phyloP scores from a whole-genome alignment of 2,888 invertebrate species.

The Meteorus cinctellus region DNA sequence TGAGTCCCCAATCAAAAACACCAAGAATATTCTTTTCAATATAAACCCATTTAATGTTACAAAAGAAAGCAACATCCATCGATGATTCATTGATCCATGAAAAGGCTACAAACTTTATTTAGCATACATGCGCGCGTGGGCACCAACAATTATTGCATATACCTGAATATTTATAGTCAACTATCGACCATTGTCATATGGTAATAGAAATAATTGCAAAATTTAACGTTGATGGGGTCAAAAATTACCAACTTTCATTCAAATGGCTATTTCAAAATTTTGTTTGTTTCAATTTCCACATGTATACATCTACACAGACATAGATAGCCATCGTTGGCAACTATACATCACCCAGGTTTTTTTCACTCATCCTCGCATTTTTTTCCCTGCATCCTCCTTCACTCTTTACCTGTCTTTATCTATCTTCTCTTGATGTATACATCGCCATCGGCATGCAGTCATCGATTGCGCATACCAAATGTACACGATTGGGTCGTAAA shows the following conservation, averaged over 20 bases:
- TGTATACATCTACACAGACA: background rate
- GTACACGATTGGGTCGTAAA: slow-evolving; percentile 40
- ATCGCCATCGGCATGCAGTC: slow-evolving; percentile 36
- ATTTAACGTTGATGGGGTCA: background rate
- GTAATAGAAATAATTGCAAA: background rate
- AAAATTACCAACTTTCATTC: background rate
- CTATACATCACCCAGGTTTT: background rate
- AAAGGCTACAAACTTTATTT: slow-evolving; percentile 4
- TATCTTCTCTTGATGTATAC: slow-evolving; percentile 21
- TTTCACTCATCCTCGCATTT: slow-evolving; percentile 6
- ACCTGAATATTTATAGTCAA: background rate
- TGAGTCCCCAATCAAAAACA: no score
- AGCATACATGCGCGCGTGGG: slow-evolving; percentile 8
- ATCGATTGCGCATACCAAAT: slow-evolving; percentile 51
- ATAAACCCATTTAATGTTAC: no score
- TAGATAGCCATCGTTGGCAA: slow-evolving; percentile 3
- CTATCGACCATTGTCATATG: background rate
- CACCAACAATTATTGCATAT: slow-evolving; percentile 16
- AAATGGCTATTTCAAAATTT: background rate
- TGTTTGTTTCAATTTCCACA: background rate
- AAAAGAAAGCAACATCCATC: background rate
- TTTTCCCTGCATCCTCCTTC: slow-evolving; percentile 1
- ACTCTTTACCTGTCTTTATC: background rate
- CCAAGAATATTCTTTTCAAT: no score
- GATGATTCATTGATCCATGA: slow-evolving; percentile 18